Conservation (phyloP, 1,140 invertebrate species). For the Bombus sibiricus region DNA sequence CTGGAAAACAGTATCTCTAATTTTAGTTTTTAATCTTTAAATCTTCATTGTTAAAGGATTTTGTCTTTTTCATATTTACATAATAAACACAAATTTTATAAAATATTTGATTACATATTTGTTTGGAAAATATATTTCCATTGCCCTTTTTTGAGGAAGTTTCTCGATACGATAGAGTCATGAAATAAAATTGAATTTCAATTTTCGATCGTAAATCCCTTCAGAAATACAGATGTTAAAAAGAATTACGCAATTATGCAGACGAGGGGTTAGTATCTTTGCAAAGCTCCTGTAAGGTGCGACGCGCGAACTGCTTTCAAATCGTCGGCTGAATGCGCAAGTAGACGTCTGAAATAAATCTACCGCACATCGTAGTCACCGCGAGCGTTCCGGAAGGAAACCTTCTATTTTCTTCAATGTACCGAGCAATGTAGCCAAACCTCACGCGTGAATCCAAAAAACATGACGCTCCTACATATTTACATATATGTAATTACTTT, state of each 20-base stretch:
- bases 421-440: no score
- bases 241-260: conserved; percentile 36
- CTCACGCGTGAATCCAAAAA: neutral
- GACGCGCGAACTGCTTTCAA: conserved; percentile 27
- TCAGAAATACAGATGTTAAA: conserved; percentile 4
- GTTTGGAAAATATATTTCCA: no score
- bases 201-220: neutral
- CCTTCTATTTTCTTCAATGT: neutral
- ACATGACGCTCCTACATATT: neutral
- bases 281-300: neutral
- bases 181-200: neutral
- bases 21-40: no score
- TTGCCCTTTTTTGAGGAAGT: neutral
- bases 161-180: no score
- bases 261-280: neutral
- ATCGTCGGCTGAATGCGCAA: conserved; percentile 19
- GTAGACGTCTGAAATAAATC: conserved; percentile 12
- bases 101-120: no score
- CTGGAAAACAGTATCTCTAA: no score
- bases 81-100: no score
- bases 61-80: no score
- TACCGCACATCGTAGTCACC: no score
- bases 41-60: no score
- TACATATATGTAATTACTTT: neutral
- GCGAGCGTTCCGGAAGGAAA: neutral